These are phyloP conservation scores for Garrulus glandarius DNA, from an alignment of 2,797 vertebrate species.

Conservation along the genomic window DNA sequence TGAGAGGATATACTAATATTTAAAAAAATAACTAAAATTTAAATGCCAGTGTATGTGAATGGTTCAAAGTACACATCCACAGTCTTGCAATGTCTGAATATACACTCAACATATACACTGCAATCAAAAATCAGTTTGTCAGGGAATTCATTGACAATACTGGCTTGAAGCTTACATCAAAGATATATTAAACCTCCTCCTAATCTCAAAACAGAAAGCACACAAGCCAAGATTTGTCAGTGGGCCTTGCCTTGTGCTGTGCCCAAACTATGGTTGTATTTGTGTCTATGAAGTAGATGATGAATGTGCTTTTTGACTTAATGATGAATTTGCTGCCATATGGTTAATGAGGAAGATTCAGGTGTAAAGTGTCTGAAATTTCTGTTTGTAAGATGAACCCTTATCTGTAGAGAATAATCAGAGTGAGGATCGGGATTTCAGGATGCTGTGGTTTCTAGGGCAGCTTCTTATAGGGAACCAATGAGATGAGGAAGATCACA, in stretches of 20 bases:
- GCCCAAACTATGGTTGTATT: background rate
- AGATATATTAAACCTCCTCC: background rate
- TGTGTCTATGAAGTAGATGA: background rate
- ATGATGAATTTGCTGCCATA: background rate
- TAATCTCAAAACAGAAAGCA: background rate
- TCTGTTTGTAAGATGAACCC: background rate
- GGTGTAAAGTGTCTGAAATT: background rate
- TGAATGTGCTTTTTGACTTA: background rate
- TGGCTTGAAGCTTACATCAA: background rate
- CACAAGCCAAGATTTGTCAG: background rate
- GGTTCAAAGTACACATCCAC: background rate
- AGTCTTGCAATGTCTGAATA: background rate
- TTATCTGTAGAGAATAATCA: background rate
- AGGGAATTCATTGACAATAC: background rate
- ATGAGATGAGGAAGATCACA: background rate
- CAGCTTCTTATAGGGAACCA: background rate
- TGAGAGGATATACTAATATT: background rate
- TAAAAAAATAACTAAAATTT: background rate
- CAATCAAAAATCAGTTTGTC: background rate
- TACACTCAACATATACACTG: background rate
- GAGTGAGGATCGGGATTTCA: background rate
- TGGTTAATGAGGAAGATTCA: background rate
- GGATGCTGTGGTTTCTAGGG: background rate
- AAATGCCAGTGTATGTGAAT: background rate
- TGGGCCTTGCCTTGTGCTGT: background rate